A percentile compares a stretch with the other conserved stretches of the same genome.
Evolutionary conservation across 2,113 vertebrate species (phyloP).

Genomic region (Alligator sinensis): DNA sequence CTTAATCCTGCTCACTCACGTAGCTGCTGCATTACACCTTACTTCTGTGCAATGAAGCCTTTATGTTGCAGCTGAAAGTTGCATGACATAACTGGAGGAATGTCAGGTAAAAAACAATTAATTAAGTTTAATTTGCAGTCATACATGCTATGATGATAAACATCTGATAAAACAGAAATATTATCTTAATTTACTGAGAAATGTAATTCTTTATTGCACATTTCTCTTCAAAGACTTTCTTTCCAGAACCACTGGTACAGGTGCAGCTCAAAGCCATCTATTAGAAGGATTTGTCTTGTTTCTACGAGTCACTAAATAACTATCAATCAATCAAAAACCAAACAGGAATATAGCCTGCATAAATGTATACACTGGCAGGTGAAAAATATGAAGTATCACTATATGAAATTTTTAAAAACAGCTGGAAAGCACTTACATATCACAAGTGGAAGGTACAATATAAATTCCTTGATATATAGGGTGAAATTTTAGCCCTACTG

Average conservation of each 20-base stretch:
- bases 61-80: neutral
- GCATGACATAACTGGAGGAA: neutral
- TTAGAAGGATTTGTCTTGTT: neutral
- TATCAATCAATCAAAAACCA: neutral
- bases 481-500: neutral
- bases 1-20: neutral
- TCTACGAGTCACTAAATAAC: neutral
- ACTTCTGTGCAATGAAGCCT: neutral
- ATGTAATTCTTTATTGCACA: neutral
- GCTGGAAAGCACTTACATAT: neutral
- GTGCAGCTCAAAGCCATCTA: neutral
- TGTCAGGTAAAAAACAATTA: neutral
- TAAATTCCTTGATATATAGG: neutral
- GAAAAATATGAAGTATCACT: neutral
- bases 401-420: neutral
- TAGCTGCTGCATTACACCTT: neutral
- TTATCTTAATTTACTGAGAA: constrained; percentile 14
- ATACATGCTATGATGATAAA: constrained; percentile 14
- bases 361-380: neutral
- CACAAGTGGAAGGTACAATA: neutral
- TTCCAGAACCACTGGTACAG: neutral
- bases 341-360: neutral
- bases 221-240: neutral
- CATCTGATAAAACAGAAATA: neutral
- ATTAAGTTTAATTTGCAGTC: constrained; percentile 13